Evolutionary conservation across 2,888 invertebrate genomes (phyloP).

Genomic region (Subacronicta megacephala): DNA sequence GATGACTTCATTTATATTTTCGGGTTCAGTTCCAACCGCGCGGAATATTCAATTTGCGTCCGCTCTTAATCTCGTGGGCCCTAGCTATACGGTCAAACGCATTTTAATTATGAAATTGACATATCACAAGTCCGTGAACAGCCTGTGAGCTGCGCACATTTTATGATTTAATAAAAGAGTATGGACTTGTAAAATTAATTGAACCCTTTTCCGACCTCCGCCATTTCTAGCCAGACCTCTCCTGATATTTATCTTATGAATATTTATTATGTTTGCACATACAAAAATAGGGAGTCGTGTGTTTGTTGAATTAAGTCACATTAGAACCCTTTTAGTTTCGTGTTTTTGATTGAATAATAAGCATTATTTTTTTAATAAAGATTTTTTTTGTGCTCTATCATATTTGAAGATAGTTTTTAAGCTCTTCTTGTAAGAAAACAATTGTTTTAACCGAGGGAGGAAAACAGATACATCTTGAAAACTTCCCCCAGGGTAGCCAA

Average conservation of each 20-base stretch:
- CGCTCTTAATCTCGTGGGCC: slow-evolving; percentile 80
- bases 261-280: slow-evolving; percentile 85
- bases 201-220: slow-evolving; percentile 65
- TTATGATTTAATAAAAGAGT: slow-evolving; percentile 89
- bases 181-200: slow-evolving; percentile 83
- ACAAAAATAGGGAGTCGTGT: slow-evolving; percentile 74
- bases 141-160: slow-evolving; percentile 70
- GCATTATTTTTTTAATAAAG: background rate
- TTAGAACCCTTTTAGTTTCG: slow-evolving; percentile 55
- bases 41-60: slow-evolving; percentile 79
- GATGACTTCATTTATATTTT: slow-evolving; percentile 81
- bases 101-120: slow-evolving; percentile 89
- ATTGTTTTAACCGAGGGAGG: slow-evolving; percentile 50
- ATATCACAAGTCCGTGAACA: slow-evolving; percentile 75
- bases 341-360: slow-evolving; percentile 35
- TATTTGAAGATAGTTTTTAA: slow-evolving; percentile 20
- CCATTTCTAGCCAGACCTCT: slow-evolving; percentile 75
- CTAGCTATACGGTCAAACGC: slow-evolving; percentile 85
- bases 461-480: slow-evolving; percentile 65
- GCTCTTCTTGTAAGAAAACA: slow-evolving; percentile 20
- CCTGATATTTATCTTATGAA: slow-evolving; percentile 84
- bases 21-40: slow-evolving; percentile 70
- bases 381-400: background rate
- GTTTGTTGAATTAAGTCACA: slow-evolving; percentile 74
- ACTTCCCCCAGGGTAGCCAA: slow-evolving; percentile 61